Evolutionary conservation across 1,140 invertebrate genomes (phyloP), one percentile per base, ranked within the genome.

Genomic region (Uloborus diversus): DNA sequence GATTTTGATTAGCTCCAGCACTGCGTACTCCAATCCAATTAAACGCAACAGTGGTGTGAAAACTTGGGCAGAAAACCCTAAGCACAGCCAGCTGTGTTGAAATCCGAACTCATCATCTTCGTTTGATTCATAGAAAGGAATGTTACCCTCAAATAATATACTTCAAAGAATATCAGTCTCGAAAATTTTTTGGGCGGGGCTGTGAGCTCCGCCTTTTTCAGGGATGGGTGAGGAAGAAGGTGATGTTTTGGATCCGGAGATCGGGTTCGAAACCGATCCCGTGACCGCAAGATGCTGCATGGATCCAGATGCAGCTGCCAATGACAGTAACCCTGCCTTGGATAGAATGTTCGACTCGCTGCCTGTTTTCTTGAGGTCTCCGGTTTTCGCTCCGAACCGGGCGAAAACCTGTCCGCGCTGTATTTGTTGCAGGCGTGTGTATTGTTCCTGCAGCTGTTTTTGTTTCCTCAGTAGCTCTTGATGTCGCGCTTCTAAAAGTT

Each of bases 391-490:
- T 3, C 80, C 70, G 23, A 56, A 47, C 89, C 17, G 90, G 89
- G 23, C 89, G 85, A 11, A 88, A 85, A 92, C 90, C 13, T 92
- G 91, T 51, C 92, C 91, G 53, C 94, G 90, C 83, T 94, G 94
- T 27, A 96, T 89, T 86, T 93, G 93, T 83, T 96, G 94, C 37
- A 96, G 85, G 13, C 94, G 89, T 0, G 93, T 92, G 85, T 95
- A 96, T 83, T 96, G 94, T 81, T 96, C 94, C 83, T 96, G 94
- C 1, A 96, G 86, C 3, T 93, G 91, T 76, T 92, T 92, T 83
- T 96, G 94, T 84, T 95, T 95, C 62, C 93, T 90, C 3, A 96
- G 85, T 1, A 96, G 87, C 83, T 96, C 94, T 84, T 95, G 93
- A 84, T 96, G 94, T 1, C 94, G 89, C 82, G 93, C 92, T 85